Evolutionary conservation across 2,113 vertebrate species (phyloP), one percentile per base, ranked within the genome.

Genomic region (Galbula dea): DNA sequence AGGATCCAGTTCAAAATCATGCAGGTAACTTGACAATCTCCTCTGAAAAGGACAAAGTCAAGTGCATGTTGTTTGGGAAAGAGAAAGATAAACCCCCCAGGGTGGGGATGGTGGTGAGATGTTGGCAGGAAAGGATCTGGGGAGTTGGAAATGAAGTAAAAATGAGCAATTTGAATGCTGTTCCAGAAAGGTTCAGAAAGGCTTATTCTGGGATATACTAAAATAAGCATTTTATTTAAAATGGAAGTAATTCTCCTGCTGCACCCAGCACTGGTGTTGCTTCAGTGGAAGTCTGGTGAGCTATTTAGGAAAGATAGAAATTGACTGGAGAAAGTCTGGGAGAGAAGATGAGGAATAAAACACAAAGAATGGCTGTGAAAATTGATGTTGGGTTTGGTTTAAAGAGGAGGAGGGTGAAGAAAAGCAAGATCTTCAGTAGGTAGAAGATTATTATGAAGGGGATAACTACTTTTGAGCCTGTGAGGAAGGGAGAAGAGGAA

Each of bases 91-190:
- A 83, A 66, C 43, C 14, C 8, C 6, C 8, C 58, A 15, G 29
- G 19, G 39, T 43, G 41, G 32, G 10, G 20, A 9, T 3, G 5
- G 23, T 62, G 83, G 27, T 83, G 57, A 80, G 26, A 36, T 69
- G n/a, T 74, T 66, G 55, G 29, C 30, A 51, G 65, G 59, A 58
- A 17, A 11, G 9, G 15, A 62, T 54, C 30, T 49, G 34, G 22
- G 30, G 23, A 65, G 48, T 22, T 76, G 55, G 41, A 77, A 52
- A 77, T 83, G 29, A 93, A 93, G 73, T 73, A 62, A 49, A 76
- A 83, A 37, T 29, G 6, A 45, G 18, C 54, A 26, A 32, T 62
- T 22, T 66, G 29, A 2, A 3, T 66, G 29, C 29, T 41, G 29
- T 20, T 92, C 9, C 51, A 43, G 49, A 76, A 88, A 65, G 48